Base-by-base conservation (phyloP, 2,797 vertebrate species). In the Dendrocincla tyrannina region DNA sequence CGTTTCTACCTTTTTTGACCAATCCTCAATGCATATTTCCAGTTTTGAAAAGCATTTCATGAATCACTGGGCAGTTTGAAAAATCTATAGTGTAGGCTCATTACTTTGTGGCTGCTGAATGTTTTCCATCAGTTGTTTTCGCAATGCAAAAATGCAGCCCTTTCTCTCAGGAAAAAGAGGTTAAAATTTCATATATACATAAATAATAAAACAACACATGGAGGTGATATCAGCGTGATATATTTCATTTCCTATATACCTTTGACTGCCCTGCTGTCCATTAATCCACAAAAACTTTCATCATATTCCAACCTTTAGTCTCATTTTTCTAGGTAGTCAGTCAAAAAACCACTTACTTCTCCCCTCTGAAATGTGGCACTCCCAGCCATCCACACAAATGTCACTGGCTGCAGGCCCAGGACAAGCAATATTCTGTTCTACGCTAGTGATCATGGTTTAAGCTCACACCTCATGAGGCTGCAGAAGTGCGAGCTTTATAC, bases 1-100 rank as follows among this genome's bases (percentile, higher is more conserved):
- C 96, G 84, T 95, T 96, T 95, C 79, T 93, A 84, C 86, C 64
- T 93, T 84, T 96, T 92, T 91, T 95, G 91, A 93, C 96, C 94
- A 95, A 76, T 95, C 85, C 88, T 96, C 77, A 80, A 76, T 73
- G 93, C 73, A 66, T 87, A 96, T 95, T 95, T 96, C 32, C 42
- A 95, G 75, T 95, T 97, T 95, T 64, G 76, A 95, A 96, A 97
- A 93, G 58, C 76, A 96, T 96, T 97, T 97, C 95, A 91, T 96
- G 97, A 97, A 89, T 94, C 96, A 95, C 87, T 96, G 93, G 95
- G 91, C 91, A 96, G 92, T 97, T 93, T 91, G 88, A 92, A 93
- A 97, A 96, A 97, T 97, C 96, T 88, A 95, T 96, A 96, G 49
- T 44, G 83, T 91, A 89, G 91, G 70, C 67, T 97, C 85, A 95